Base-by-base conservation (phyloP, 2,113 vertebrate genomes). In the Gallinago undulata region DNA sequence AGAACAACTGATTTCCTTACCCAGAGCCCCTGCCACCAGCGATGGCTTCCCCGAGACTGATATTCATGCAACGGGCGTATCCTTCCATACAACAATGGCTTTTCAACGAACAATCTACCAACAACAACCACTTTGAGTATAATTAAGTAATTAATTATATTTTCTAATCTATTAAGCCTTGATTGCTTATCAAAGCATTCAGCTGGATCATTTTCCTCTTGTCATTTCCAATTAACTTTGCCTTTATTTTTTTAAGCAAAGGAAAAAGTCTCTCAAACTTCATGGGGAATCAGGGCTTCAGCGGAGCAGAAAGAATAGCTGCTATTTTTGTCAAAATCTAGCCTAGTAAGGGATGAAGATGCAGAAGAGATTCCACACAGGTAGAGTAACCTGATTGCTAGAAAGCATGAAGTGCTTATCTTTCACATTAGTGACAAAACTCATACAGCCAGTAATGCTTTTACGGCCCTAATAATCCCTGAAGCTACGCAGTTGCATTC, bases 81-180 rank as follows among this genome's bases (percentile, higher is more conserved):
- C 90, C 89, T 94, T 74, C 87, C 51, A 33, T 25, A 68, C 53
- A 78, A 91, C 93, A 96, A 95, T 90, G 86, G 75, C 33, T 97
- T 96, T 94, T 50, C 92, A 81, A 73, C 13, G 51, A 97, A 96
- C 85, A 93, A 78, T 93, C 97, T 76, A 88, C 68, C 96, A 94
- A 81, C 78, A 97, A 94, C 78, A 90, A 87, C 68, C 63, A 87
- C 94, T 97, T 96, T 23, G 72, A 96, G 96, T 81, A 86, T 97
- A 97, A 98, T 98, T 97, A 97, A 96, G 93, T 96, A 97, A 98
- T 97, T 98, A 97, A 98, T 97, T 98, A 94, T 97, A 97, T 97
- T 98, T 98, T 97, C 93, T 97, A 96, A 97, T 97, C 94, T 98
- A 97, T 96, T 97, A 96, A 96, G 86, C 76, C 82, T 97, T 96